Conservation (phyloP, 2,113 vertebrate genomes). For the Emberiza fucata region DNA sequence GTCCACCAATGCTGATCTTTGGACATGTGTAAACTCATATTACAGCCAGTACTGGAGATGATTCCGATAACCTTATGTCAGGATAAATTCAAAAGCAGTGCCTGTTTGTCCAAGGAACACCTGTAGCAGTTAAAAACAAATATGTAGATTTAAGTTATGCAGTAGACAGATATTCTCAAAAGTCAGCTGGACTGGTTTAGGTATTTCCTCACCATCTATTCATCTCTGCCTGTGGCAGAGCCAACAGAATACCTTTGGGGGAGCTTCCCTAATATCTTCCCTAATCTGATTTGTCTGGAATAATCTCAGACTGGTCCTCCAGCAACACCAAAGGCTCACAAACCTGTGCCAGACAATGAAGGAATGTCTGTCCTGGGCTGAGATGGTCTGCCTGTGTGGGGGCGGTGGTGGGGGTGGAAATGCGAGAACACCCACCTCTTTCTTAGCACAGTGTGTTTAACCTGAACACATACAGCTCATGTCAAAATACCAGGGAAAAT, state of each 20-base stretch:
- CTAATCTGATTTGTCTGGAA: background rate
- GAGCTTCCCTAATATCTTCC: background rate
- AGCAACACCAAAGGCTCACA: background rate
- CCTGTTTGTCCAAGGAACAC: background rate
- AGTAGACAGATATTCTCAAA: background rate
- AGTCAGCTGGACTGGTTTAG: background rate
- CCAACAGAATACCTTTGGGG: background rate
- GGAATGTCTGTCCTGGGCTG: background rate
- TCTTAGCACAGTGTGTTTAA: background rate
- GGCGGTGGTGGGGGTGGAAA: too few species aligned
- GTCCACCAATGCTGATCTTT: background rate
- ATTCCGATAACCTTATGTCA: background rate
- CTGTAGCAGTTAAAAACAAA: background rate
- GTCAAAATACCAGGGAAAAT: background rate
- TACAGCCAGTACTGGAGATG: background rate
- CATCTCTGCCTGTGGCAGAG: background rate
- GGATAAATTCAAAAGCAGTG: background rate
- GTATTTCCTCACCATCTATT: background rate
- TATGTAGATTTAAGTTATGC: background rate
- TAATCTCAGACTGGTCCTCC: background rate
- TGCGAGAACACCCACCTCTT: background rate
- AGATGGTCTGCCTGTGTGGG: background rate
- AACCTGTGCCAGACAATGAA: background rate
- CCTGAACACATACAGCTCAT: accelerated
- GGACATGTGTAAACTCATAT: background rate